Percentiles rank a stretch among this genome's conserved stretches.
These are phyloP conservation scores for Hemaris fuciformis DNA, from an alignment of 2,888 invertebrate genomes.

Conservation along the genomic window DNA sequence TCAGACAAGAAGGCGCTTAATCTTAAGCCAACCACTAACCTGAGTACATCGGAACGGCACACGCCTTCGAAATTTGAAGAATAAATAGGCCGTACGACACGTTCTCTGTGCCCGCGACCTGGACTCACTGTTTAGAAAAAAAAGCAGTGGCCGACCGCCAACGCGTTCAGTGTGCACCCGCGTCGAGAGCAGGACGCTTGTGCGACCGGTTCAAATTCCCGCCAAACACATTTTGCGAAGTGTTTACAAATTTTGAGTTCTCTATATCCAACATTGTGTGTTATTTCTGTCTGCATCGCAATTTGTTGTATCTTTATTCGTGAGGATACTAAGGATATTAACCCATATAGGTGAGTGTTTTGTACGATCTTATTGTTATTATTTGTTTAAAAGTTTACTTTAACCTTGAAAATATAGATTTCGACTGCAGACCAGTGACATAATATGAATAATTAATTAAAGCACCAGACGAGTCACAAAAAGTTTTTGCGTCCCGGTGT, in stretches of 20 bases:
- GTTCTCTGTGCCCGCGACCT: conserved; percentile 34
- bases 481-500: background rate
- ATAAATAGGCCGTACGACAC: conserved; percentile 49
- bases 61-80: conserved; percentile 42
- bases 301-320: conserved; percentile 13
- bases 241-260: conserved; percentile 28
- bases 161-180: conserved; percentile 52
- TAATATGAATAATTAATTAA: conserved; percentile 9
- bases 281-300: conserved; percentile 32
- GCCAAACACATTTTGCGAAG: conserved; percentile 34
- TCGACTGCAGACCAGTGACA: background rate
- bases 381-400: background rate
- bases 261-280: conserved; percentile 42
- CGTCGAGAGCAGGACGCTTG: conserved; percentile 46
- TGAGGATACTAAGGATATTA: conserved; percentile 12
- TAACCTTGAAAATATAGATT: background rate
- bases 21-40: conserved; percentile 42
- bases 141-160: conserved; percentile 31
- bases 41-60: conserved; percentile 40
- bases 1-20: conserved; percentile 6
- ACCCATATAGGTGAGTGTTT: conserved; percentile 10
- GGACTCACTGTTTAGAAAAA: conserved; percentile 44
- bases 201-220: conserved; percentile 36
- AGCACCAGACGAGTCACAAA: background rate
- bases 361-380: conserved; percentile 1